A percentile compares a stretch with the other conserved stretches of the same genome.
These are phyloP conservation scores for Falco biarmicus DNA, from an alignment of 2,797 vertebrate species.

Conservation along the genomic window DNA sequence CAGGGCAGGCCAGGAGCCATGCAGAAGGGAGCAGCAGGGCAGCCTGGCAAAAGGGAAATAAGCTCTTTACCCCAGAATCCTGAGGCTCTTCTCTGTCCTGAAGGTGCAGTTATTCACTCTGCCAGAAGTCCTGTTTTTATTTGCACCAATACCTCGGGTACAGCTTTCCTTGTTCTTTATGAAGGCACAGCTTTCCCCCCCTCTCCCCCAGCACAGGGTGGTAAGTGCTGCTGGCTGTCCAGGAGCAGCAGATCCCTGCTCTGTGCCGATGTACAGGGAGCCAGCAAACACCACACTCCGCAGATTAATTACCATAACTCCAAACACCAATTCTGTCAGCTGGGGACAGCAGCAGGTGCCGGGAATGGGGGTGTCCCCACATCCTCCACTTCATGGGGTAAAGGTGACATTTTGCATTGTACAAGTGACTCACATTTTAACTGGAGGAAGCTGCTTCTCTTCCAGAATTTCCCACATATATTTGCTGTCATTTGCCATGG, in stretches of 20 bases:
- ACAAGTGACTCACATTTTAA: rapidly evolving
- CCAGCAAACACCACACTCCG: not conserved
- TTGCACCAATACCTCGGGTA: too few relatives aligned
- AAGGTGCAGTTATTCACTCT: not conserved
- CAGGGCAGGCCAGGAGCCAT: not conserved
- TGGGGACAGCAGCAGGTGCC: rapidly evolving
- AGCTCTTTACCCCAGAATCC: not conserved
- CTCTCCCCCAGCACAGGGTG: not conserved
- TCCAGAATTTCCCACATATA: not conserved
- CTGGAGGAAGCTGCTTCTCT: not conserved
- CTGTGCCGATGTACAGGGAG: not conserved
- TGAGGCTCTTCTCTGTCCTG: not conserved
- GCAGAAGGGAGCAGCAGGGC: not conserved
- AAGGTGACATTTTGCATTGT: not conserved
- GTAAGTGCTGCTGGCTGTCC: not conserved
- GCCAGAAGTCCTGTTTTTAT: not conserved
- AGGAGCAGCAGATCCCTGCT: not conserved
- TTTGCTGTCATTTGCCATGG: not conserved
- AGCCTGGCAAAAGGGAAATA: not conserved
- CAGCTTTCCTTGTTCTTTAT: not conserved
- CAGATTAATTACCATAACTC: not conserved
- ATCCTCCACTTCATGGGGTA: not conserved
- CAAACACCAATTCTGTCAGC: not conserved
- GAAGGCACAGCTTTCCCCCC: too few relatives aligned
- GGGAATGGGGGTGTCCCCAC: not conserved